phyloP scores from a whole-genome alignment of 64 coral and sea anemone genomes.

The Actinia equina region DNA sequence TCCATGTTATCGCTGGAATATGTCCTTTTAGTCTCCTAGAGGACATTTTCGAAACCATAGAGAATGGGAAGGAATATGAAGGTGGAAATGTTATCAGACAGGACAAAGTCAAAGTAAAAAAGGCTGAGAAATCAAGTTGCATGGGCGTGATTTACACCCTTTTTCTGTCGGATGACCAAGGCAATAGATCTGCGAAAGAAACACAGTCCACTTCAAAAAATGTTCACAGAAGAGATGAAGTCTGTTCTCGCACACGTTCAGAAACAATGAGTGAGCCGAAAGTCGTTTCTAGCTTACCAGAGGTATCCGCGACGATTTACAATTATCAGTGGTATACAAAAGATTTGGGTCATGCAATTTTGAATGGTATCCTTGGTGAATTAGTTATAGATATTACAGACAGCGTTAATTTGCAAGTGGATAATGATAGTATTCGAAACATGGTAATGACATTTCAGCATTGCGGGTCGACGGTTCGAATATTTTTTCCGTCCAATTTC shows the following conservation, averaged over 20 bases:
- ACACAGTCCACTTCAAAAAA: background rate
- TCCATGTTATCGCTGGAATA: background rate
- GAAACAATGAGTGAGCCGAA: background rate
- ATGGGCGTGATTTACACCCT: background rate
- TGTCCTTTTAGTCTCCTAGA: background rate
- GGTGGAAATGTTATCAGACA: background rate
- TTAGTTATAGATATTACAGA: background rate
- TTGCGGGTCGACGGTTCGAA: background rate
- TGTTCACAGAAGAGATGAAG: background rate
- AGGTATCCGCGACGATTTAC: conserved; percentile 11
- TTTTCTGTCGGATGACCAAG: background rate
- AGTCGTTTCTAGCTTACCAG: background rate
- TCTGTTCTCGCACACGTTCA: background rate
- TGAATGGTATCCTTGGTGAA: conserved; percentile 2
- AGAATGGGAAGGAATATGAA: background rate
- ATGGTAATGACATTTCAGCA: background rate
- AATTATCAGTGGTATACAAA: conserved; percentile 38
- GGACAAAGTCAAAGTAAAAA: background rate
- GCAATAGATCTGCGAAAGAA: background rate
- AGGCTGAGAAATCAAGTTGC: background rate
- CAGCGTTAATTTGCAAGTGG: background rate
- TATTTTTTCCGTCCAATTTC: conserved; percentile 7
- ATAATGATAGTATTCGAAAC: background rate
- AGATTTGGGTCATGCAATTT: conserved; percentile 1
- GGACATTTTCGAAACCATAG: background rate